These are phyloP conservation scores for Onychostoma macrolepis DNA, from an alignment of 2,113 vertebrate species.

Conservation along the genomic window DNA sequence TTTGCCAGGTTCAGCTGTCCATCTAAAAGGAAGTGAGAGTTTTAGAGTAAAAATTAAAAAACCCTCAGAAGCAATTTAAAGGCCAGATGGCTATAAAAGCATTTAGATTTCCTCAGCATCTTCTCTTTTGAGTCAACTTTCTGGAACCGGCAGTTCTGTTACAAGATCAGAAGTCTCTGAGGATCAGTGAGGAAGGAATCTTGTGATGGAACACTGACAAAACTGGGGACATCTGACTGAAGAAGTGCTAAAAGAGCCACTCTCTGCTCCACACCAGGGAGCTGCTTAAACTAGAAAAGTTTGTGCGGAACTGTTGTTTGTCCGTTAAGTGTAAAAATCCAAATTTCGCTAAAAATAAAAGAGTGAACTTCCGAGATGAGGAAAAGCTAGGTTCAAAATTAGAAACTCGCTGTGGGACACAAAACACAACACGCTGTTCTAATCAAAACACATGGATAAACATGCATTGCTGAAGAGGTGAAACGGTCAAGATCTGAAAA, in stretches of 20 bases:
- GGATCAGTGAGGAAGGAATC: conserved; percentile 27
- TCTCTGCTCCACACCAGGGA: conserved; percentile 46
- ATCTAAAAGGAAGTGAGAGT: neutral
- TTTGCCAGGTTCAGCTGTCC: neutral
- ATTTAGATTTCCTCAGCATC: conserved; percentile 13
- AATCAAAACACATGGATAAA: conserved; percentile 13
- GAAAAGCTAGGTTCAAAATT: conserved; percentile 30
- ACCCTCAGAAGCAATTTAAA: conserved; percentile 27
- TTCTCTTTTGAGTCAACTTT: neutral
- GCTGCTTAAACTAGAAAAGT: conserved; percentile 38
- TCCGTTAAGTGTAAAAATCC: conserved; percentile 24
- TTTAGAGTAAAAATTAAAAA: neutral
- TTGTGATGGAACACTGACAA: conserved; percentile 13
- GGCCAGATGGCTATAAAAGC: conserved; percentile 34
- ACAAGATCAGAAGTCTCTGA: conserved; percentile 20
- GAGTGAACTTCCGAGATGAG: conserved; percentile 40
- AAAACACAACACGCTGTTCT: conserved; percentile 16
- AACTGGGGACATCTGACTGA: conserved; percentile 31
- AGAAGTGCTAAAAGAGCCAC: conserved; percentile 35
- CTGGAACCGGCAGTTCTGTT: neutral
- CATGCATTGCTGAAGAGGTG: conserved; percentile 4
- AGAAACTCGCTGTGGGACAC: conserved; percentile 34
- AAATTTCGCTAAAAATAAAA: conserved; percentile 28
- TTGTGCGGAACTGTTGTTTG: conserved; percentile 1
- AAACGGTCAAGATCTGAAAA: conserved; percentile 20